These are phyloP conservation scores for Mesorhabditis spiculigera DNA, from an alignment of 2,888 invertebrate genomes.

Conservation along the genomic window DNA sequence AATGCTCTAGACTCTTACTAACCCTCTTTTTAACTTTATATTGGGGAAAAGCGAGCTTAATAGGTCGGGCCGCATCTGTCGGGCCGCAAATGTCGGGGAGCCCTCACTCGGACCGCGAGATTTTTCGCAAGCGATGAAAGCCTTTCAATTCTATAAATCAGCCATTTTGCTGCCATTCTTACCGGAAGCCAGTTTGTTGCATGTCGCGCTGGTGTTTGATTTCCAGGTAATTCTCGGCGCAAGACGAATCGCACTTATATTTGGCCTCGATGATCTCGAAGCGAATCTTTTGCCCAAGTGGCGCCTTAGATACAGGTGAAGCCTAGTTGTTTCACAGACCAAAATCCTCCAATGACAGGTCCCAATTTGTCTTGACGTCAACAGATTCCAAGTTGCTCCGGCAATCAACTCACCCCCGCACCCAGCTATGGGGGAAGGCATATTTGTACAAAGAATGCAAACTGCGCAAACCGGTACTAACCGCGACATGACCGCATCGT, in stretches of 20 bases:
- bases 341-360: slow-evolving; percentile 34
- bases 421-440: slow-evolving; percentile 17
- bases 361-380: slow-evolving; percentile 26
- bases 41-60: no score
- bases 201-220: slow-evolving; percentile 33
- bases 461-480: slow-evolving; percentile 12
- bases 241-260: slow-evolving; percentile 39
- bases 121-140: no score
- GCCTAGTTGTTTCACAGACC: slow-evolving; percentile 15
- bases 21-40: no score
- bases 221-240: slow-evolving; percentile 39
- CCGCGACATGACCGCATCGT: slow-evolving; percentile 27
- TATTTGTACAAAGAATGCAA: no score
- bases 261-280: slow-evolving; percentile 39
- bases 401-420: slow-evolving; percentile 40
- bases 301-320: slow-evolving; percentile 20
- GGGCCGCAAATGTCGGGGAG: no score
- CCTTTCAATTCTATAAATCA: no score
- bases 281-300: slow-evolving; percentile 24
- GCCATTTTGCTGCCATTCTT: background rate
- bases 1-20: no score
- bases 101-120: no score
- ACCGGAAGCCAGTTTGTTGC: slow-evolving; percentile 43
- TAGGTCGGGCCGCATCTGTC: no score
- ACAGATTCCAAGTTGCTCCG: slow-evolving; percentile 28